phyloP scores from a whole-genome alignment of 1,140 invertebrate genomes.

The Apis cerana region DNA sequence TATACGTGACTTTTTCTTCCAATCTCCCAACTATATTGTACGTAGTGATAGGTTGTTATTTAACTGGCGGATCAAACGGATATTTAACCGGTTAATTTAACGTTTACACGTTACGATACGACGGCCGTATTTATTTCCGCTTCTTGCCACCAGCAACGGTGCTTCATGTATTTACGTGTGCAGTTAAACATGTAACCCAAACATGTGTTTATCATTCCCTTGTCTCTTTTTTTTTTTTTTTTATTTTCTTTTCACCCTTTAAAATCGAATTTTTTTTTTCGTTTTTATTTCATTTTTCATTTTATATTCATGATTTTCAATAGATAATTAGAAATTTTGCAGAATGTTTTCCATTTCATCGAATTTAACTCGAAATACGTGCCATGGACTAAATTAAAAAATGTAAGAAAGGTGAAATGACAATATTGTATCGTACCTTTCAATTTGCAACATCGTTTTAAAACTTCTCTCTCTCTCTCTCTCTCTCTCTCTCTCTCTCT shows the following conservation, averaged over 20 bases:
- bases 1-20: neutral
- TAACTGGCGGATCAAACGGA: slow-evolving; percentile 49
- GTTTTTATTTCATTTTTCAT: neutral
- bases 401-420: slow-evolving; percentile 22
- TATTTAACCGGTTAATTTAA: slow-evolving; percentile 65
- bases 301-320: too few species aligned
- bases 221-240: neutral
- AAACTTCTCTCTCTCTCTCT: slow-evolving; percentile 19
- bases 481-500: slow-evolving; percentile 20
- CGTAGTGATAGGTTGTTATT: slow-evolving; percentile 41
- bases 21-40: slow-evolving; percentile 6
- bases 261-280: neutral
- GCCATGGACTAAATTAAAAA: slow-evolving; percentile 27
- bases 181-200: slow-evolving; percentile 30
- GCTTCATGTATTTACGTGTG: slow-evolving; percentile 47
- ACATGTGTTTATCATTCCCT: slow-evolving; percentile 6
- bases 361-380: slow-evolving; percentile 20
- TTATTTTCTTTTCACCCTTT: too few species aligned
- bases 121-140: slow-evolving; percentile 55
- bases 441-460: slow-evolving; percentile 49
- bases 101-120: slow-evolving; percentile 57
- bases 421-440: slow-evolving; percentile 27
- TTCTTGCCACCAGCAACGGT: slow-evolving; percentile 35
- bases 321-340: slow-evolving; percentile 52
- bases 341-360: slow-evolving; percentile 11